Evolutionary conservation across 1,140 invertebrate species (phyloP), one percentile per base, ranked within the genome.

Genomic region (Leptopilina boulardi): DNA sequence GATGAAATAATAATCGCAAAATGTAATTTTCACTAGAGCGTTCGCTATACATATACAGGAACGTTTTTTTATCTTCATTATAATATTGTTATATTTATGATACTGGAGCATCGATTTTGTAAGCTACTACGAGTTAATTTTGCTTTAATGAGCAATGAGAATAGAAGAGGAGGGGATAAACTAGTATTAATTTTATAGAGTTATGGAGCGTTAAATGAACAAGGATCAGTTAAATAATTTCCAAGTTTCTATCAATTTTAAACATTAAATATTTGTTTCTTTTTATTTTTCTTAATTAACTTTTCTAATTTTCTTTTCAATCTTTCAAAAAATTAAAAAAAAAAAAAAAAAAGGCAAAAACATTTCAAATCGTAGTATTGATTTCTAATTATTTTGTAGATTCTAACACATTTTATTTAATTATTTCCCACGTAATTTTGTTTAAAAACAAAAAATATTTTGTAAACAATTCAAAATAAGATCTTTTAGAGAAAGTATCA

Each of bases 111-210:
- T 26, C 54, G 54, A 59, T 59, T 56, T 56, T 23, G 18, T 23
- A 26, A 26, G 54, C 11, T 59, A 26, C 11, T 59, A 26, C 54
- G 13, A 26, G 21, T 59, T 59, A 59, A 26, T 59, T 26, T 59
- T 59, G 54, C 54, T 23, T 59, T 26, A 26, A 26, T 59, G 54
- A 26, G 23, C 21, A 59, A 59, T 59, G 54, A 59, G 54, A 26
- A 26, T 59, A 59, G 21, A 23, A 59, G 23, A 6, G 9, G 54
- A 26, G 21, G 54, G 54, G 11, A 26, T 26, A 13, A 26, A 59
- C 21, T 26, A 47, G 44, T n/a, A 47, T n/a, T 47, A 47, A 47
- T 47, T 15, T 47, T 15, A n/a, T 47, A 47, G 44, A 15, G 44
- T 47, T n/a, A 47, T 47, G 44, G 13, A 47, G 44, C 44, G 15